Percentiles rank a stretch among this genome's conserved stretches.
phyloP scores from a whole-genome alignment of 1,140 invertebrate species.

The Lysiphlebus fabarum region DNA sequence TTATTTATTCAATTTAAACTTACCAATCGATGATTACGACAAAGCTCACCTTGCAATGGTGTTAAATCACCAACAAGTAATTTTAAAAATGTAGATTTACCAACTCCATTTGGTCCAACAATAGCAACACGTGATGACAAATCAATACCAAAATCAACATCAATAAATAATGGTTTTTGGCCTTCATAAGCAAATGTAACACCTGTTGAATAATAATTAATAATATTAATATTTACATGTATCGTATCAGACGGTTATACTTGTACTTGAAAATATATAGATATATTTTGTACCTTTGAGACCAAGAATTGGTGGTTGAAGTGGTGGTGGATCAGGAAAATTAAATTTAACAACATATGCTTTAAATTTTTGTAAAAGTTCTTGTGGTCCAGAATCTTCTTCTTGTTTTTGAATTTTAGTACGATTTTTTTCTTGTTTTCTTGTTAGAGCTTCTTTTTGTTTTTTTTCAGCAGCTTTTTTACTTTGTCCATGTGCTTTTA shows the following conservation, averaged over 20 bases:
- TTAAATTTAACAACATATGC: conserved; percentile 97
- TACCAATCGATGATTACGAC: conserved; percentile 87
- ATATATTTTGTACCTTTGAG: too few relatives aligned
- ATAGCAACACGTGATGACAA: conserved; percentile 85
- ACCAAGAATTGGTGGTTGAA: conserved; percentile 94
- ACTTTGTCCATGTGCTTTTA: conserved; percentile 93
- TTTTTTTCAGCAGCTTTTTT: conserved; percentile 94
- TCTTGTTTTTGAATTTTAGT: conserved; percentile 76
- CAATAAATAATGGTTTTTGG: conserved; percentile 78
- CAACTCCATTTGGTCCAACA: conserved; percentile 87
- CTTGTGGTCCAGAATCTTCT: conserved; percentile 74
- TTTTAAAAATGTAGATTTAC: conserved; percentile 97
- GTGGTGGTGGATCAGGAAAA: conserved; percentile 90
- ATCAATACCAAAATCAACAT: conserved; percentile 93
- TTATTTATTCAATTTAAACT: conserved; percentile 36
- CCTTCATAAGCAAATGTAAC: conserved; percentile 78
- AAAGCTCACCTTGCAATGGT: conserved; percentile 77
- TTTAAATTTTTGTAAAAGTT: conserved; percentile 82
- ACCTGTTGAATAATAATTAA: too few relatives aligned
- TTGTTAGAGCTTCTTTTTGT: conserved; percentile 84
- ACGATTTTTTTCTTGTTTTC: conserved; percentile 92
- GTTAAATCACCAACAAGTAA: conserved; percentile 79
- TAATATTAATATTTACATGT: too few relatives aligned
- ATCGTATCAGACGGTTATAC: too few relatives aligned
- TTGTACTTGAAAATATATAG: too few relatives aligned